phyloP scores from a whole-genome alignment of 2,888 invertebrate genomes.

The Pseudeuparius sepicola region DNA sequence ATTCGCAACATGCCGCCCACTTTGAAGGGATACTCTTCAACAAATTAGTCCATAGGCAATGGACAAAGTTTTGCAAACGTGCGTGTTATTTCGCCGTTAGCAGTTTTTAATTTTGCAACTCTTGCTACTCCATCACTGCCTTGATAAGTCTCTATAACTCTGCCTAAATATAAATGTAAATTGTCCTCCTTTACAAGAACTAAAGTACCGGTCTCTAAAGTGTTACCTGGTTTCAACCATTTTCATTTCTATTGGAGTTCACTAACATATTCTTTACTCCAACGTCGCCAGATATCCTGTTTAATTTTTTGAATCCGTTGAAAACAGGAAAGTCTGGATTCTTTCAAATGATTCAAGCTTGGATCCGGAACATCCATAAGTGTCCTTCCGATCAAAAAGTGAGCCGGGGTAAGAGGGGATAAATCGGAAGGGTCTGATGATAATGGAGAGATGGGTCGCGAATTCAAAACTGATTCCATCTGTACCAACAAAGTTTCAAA shows the following conservation, averaged over 20 bases:
- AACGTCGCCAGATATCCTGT: conserved; percentile 19
- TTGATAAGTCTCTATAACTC: too few relatives aligned
- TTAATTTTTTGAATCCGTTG: conserved; percentile 13
- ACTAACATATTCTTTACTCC: conserved; percentile 18
- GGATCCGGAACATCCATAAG: conserved; percentile 18
- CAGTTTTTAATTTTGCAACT: too few relatives aligned
- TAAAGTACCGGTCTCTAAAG: too few relatives aligned
- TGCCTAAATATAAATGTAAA: too few relatives aligned
- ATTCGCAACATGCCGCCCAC: too few relatives aligned
- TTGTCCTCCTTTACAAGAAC: too few relatives aligned
- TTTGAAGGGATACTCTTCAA: too few relatives aligned
- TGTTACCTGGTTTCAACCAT: too few relatives aligned
- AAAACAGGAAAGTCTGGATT: conserved; percentile 12
- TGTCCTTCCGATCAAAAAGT: conserved; percentile 18
- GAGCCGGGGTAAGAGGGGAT: conserved; percentile 20
- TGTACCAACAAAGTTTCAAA: conserved; percentile 17
- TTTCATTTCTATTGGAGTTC: conserved; percentile 18
- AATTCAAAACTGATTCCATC: conserved; percentile 22
- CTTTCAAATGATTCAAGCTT: conserved; percentile 7
- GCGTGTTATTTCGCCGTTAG: too few relatives aligned
- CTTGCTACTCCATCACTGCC: too few relatives aligned
- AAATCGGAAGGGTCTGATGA: conserved; percentile 17
- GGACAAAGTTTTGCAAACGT: too few relatives aligned
- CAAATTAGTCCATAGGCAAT: too few relatives aligned
- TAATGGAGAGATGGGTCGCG: conserved; percentile 19